Evolutionary conservation across 2,888 invertebrate genomes (phyloP), one percentile per base, ranked within the genome.

Genomic region (Polyommatus icarus): DNA sequence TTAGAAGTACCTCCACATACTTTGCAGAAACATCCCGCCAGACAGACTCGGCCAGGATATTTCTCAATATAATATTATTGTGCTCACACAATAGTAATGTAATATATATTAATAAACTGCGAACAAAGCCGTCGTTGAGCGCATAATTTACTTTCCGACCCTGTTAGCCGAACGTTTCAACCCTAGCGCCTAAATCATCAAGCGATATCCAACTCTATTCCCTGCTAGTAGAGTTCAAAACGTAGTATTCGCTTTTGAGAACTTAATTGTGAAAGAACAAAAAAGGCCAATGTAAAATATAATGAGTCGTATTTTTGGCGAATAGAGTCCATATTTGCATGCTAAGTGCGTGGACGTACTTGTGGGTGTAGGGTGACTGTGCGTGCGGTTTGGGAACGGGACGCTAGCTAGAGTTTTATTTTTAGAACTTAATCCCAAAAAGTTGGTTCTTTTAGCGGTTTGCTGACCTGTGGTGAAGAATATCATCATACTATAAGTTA

Each of bases 261-360:
- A 78, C 77, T 80, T 57, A 78, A 79, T 80, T 76, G 72, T 46
- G n/a, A 78, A 78, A 50, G 76, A 79, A 78, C 75, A 32, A 77
- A 40, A 75, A 76, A 73, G 57, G 36, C 54, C 59, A 73, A 50
- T 24, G 46, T 76, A 71, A 72, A 40, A 29, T n/a, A 76, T 24
- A 76, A 71, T 78, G 67, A 18, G 46, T 72, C 50, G 15, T 78
- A 78, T 76, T 73, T 57, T 61, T 32, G 12, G 18, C 18, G 40
- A 18, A 46, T 76, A 76, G 32, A 36, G 76, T 67, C 32, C 29
- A 67, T 71, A 57, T 78, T 77, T 18, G 61, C 29, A 71, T 77
- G 75, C 8, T 18, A 54, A 54, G 54, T 54, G 54, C 54, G 24
- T 2, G 7, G 15, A 32, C 40, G 57, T 78, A 72, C 78, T 80